phyloP scores from a whole-genome alignment of 2,888 invertebrate genomes.

The Meteorus cinctellus region DNA sequence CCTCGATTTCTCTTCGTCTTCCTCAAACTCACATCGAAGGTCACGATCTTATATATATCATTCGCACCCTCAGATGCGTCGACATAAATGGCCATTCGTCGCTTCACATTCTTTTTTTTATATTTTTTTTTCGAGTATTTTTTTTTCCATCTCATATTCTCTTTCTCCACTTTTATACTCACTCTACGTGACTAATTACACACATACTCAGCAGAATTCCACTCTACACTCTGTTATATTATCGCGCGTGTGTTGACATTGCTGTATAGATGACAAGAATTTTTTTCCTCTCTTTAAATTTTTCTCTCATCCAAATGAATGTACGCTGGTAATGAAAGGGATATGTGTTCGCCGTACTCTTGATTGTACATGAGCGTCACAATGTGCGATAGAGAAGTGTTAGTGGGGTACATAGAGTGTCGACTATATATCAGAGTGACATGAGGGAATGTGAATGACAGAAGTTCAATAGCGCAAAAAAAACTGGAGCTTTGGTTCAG shows the following conservation, averaged over 20 bases:
- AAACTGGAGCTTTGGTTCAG: not conserved
- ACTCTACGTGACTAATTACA: slow-evolving; percentile 36
- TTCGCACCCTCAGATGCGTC: slow-evolving; percentile 33
- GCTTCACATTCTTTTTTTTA: slow-evolving; percentile 1
- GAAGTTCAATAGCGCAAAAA: not conserved
- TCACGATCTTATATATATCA: slow-evolving; percentile 34
- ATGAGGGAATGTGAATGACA: slow-evolving; percentile 14
- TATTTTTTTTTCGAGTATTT: not conserved
- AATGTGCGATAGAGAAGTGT: not conserved
- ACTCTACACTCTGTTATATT: slow-evolving; percentile 13
- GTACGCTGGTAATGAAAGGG: slow-evolving; percentile 3
- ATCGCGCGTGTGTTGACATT: not conserved
- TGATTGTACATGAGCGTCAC: not conserved
- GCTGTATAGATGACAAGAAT: not conserved
- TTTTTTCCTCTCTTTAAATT: not conserved
- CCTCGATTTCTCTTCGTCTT: slow-evolving; percentile 43
- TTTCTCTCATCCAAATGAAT: not conserved
- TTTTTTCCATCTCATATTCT: slow-evolving; percentile 3
- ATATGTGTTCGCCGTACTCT: not conserved
- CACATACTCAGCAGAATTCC: slow-evolving; percentile 34
- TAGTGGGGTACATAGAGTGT: not conserved
- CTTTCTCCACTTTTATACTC: slow-evolving; percentile 9
- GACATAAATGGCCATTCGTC: slow-evolving; percentile 33
- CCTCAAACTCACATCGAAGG: slow-evolving; percentile 21
- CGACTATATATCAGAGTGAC: slow-evolving; percentile 1